These are phyloP conservation scores for Orgyia antiqua DNA, from an alignment of 2,888 invertebrate species.

Conservation along the genomic window DNA sequence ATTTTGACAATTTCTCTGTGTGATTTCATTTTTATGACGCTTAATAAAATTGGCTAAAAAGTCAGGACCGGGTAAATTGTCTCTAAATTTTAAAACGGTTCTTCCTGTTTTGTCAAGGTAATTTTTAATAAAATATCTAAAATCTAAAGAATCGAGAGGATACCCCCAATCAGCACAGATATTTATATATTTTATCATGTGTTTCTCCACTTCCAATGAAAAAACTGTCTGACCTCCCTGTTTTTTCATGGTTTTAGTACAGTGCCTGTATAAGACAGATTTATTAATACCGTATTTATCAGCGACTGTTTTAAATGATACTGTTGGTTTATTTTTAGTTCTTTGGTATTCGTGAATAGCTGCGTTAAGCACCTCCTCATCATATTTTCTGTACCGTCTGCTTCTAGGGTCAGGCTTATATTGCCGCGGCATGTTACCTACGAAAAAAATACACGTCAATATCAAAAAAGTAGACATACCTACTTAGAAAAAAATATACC, in stretches of 20 bases:
- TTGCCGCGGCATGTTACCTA: constrained; percentile 9
- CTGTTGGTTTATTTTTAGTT: background rate
- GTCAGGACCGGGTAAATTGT: background rate
- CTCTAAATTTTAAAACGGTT: constrained; percentile 4
- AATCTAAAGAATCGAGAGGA: constrained; percentile 14
- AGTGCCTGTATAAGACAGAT: constrained; percentile 17
- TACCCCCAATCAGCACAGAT: constrained; percentile 21
- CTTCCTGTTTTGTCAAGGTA: constrained; percentile 10
- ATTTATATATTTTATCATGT: constrained; percentile 19
- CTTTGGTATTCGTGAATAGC: constrained; percentile 6
- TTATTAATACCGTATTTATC: constrained; percentile 11
- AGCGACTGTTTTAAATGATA: constrained; percentile 7
- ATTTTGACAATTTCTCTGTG: constrained; percentile 12
- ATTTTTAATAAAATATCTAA: constrained; percentile 12
- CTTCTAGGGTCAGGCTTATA: constrained; percentile 12
- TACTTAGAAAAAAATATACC: constrained; percentile 2
- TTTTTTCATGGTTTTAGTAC: constrained; percentile 10
- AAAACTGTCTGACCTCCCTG: constrained; percentile 22
- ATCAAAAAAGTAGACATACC: constrained; percentile 4
- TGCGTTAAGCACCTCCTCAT: constrained; percentile 4
- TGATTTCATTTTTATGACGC: background rate
- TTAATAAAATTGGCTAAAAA: background rate
- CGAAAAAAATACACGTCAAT: constrained; percentile 4
- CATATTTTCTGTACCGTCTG: constrained; percentile 11
- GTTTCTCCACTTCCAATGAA: constrained; percentile 9